Conservation (phyloP, 2,888 invertebrate genomes). For the Drosophila mimica region DNA sequence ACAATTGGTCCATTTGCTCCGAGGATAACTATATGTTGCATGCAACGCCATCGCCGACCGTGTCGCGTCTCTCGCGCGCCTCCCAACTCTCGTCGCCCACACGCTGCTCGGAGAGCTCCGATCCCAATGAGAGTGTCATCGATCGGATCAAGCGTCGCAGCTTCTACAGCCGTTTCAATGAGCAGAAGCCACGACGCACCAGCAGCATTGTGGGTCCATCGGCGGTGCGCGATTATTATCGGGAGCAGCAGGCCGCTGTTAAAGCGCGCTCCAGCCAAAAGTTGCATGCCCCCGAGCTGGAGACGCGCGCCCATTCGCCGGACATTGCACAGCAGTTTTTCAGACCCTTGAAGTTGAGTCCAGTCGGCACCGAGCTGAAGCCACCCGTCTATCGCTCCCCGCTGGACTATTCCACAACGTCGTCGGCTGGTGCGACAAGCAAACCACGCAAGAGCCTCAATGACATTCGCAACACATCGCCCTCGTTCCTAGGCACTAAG, state of each 20-base stretch:
- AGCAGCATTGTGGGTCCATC: constrained; percentile 88
- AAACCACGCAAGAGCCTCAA: constrained; percentile 83
- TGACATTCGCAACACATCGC: constrained; percentile 81
- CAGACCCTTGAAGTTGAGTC: constrained; percentile 82
- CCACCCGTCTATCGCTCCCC: constrained; percentile 82
- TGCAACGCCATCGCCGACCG: constrained; percentile 83
- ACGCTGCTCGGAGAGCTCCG: constrained; percentile 83
- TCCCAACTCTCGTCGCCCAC: constrained; percentile 85
- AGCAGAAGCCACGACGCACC: constrained; percentile 90
- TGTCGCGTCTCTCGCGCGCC: constrained; percentile 85
- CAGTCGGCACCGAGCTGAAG: constrained; percentile 83
- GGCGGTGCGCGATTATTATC: constrained; percentile 87
- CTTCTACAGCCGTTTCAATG: constrained; percentile 95
- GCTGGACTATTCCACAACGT: constrained; percentile 66
- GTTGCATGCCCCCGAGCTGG: constrained; percentile 49
- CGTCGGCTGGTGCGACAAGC: constrained; percentile 51
- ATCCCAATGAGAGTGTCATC: constrained; percentile 90
- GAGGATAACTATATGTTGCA: constrained; percentile 85
- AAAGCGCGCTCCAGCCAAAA: constrained; percentile 75
- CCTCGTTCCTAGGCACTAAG: constrained; percentile 77
- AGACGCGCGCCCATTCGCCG: constrained; percentile 80
- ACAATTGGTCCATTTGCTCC: constrained; percentile 89
- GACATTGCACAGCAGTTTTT: constrained; percentile 84
- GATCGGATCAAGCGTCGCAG: constrained; percentile 95
- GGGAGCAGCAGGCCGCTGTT: constrained; percentile 80